Evolutionary conservation across 1,140 invertebrate species (phyloP).

Genomic region (Galleria mellonella): DNA sequence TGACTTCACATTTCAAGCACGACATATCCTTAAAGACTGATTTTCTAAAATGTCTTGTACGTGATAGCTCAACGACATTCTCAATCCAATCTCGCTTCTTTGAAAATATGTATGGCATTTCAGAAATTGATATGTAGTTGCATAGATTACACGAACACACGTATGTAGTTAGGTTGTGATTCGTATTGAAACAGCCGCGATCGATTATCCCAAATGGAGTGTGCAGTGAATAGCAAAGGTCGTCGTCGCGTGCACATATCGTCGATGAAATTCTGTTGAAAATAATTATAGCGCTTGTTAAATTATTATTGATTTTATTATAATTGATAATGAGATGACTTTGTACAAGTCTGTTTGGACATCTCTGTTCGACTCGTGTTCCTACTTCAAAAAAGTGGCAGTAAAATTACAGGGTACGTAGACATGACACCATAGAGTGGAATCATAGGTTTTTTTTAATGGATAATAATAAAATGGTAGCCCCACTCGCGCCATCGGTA

Average conservation of each 20-base stretch:
- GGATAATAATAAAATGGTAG: too few species aligned
- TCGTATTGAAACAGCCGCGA: slow-evolving; percentile 45
- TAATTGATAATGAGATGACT: too few species aligned
- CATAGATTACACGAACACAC: slow-evolving; percentile 52
- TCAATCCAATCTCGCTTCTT: slow-evolving; percentile 43
- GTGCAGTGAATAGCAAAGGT: slow-evolving; percentile 45
- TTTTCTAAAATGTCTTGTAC: slow-evolving; percentile 34
- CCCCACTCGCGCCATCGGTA: too few species aligned
- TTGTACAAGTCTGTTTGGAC: too few species aligned
- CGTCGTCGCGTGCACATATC: slow-evolving; percentile 30
- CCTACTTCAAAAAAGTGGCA: too few species aligned
- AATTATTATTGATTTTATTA: too few species aligned
- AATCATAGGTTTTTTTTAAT: too few species aligned
- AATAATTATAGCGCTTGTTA: slow-evolving; percentile 2
- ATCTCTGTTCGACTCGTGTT: too few species aligned
- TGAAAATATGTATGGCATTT: slow-evolving; percentile 44
- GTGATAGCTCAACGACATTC: slow-evolving; percentile 46
- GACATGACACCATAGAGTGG: too few species aligned
- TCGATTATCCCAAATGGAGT: slow-evolving; percentile 53
- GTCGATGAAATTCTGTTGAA: slow-evolving; percentile 28
- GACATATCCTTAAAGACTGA: slow-evolving; percentile 49
- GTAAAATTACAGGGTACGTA: too few species aligned
- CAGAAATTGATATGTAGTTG: slow-evolving; percentile 46
- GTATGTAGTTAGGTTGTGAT: slow-evolving; percentile 32
- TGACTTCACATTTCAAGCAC: slow-evolving; percentile 48